Evolutionary conservation across 2,797 vertebrate species (phyloP).

Genomic region (Liasis olivaceus): DNA sequence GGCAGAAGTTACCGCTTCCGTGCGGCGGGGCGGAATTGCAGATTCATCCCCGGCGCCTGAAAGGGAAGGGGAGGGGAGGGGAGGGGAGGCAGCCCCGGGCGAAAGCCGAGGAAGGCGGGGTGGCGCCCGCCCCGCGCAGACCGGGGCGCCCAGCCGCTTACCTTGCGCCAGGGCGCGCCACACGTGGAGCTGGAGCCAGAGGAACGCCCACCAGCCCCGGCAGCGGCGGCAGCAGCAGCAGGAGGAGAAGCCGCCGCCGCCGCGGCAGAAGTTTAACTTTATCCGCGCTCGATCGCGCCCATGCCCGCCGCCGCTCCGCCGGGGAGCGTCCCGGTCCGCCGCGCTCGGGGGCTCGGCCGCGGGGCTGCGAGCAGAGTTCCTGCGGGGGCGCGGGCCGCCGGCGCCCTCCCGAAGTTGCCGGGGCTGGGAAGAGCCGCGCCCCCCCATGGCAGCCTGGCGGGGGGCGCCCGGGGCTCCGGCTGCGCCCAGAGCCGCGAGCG

Average conservation of each 20-base stretch:
- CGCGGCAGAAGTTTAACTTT: constrained; percentile 77
- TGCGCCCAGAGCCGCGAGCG: constrained; percentile 49
- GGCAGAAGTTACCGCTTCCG: constrained; percentile 64
- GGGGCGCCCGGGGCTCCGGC: background rate
- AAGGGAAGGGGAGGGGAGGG: background rate
- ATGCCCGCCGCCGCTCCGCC: constrained; percentile 6
- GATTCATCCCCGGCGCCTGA: background rate
- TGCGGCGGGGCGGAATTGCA: constrained; percentile 17
- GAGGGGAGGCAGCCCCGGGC: background rate
- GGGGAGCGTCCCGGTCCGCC: constrained; percentile 48
- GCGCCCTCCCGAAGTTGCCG: constrained; percentile 25
- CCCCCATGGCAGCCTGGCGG: background rate
- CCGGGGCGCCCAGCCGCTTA: constrained; percentile 60
- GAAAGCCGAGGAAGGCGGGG: constrained; percentile 39
- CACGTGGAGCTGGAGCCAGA: constrained; percentile 82
- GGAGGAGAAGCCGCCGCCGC: constrained; percentile 77
- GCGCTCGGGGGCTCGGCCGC: constrained; percentile 41
- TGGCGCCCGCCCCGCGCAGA: too few species aligned
- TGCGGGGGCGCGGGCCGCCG: constrained; percentile 12
- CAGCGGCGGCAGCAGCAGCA: constrained; percentile 58
- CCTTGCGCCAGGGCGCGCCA: constrained; percentile 83
- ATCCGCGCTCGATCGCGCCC: constrained; percentile 65
- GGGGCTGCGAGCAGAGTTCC: constrained; percentile 42
- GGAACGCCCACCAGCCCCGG: constrained; percentile 80
- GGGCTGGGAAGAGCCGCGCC: constrained; percentile 23